phyloP scores from a whole-genome alignment of 30 jellyfish, hydroid and myxozoan genomes.

The Pelagia noctiluca region DNA sequence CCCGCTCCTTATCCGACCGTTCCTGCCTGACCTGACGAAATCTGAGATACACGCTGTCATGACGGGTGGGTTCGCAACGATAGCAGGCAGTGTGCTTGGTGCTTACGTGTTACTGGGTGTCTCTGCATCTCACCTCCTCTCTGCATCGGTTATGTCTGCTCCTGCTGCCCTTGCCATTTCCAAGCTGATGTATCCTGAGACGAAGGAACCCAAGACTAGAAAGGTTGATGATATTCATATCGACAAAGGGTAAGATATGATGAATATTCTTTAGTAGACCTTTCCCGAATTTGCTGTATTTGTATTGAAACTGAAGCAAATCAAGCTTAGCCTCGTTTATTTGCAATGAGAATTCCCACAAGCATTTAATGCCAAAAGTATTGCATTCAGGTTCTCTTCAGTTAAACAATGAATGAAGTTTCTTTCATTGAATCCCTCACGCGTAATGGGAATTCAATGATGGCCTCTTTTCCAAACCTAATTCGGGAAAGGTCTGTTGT shows the following conservation, averaged over 20 bases:
- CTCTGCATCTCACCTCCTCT: constrained; percentile 88
- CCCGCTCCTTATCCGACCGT: constrained; percentile 93
- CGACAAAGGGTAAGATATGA: constrained; percentile 83
- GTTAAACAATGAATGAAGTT: too few species aligned
- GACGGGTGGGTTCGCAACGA: constrained; percentile 98
- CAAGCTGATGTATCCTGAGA: constrained; percentile 94
- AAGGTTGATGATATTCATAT: constrained; percentile 60
- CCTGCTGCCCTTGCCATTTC: constrained; percentile 97
- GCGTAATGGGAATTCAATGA: too few species aligned
- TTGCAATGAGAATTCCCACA: too few species aligned
- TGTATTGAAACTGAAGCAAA: too few species aligned
- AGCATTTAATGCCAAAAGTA: too few species aligned
- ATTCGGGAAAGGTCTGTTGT: too few species aligned
- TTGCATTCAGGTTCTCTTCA: too few species aligned
- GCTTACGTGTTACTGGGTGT: constrained; percentile 84
- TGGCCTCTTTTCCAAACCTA: too few species aligned
- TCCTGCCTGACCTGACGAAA: constrained; percentile 78
- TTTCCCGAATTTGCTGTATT: too few species aligned
- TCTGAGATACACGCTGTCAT: constrained; percentile 92
- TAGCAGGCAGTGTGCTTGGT: constrained; percentile 96
- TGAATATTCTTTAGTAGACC: too few species aligned
- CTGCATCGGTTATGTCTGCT: constrained; percentile 99
- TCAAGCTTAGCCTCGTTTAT: too few species aligned
- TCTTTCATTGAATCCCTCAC: too few species aligned
- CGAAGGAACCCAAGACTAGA: constrained; percentile 64